phyloP scores from a whole-genome alignment of 2,797 vertebrate species.

The Rhyacichthys aspro region DNA sequence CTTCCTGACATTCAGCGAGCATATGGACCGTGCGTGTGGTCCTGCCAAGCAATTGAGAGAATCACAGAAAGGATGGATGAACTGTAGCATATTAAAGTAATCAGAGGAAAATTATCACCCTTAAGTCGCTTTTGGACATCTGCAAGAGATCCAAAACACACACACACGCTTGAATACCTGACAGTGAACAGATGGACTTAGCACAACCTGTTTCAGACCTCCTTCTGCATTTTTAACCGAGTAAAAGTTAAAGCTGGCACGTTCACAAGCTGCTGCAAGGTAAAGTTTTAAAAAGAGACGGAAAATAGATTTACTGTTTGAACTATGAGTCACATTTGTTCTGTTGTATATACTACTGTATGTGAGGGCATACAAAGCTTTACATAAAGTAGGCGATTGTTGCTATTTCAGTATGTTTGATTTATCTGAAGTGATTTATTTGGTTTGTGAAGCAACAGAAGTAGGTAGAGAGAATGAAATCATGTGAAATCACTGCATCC shows the following conservation, averaged over 20 bases:
- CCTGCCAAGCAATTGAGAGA: slow-evolving; percentile 65
- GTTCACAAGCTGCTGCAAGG: too few species aligned
- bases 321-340: too few species aligned
- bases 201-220: slow-evolving; percentile 47
- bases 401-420: too few species aligned
- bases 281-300: too few species aligned
- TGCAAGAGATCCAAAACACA: slow-evolving; percentile 40
- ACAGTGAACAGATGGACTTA: slow-evolving; percentile 68
- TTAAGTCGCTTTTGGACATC: slow-evolving; percentile 74
- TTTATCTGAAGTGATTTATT: too few species aligned
- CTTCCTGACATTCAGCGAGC: slow-evolving; percentile 56
- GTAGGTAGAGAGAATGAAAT: too few species aligned
- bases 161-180: slow-evolving; percentile 41
- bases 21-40: slow-evolving; percentile 70
- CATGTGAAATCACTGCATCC: too few species aligned
- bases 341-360: too few species aligned
- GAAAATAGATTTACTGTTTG: too few species aligned
- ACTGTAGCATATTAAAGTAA: slow-evolving; percentile 68
- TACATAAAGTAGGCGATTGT: too few species aligned
- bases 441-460: too few species aligned
- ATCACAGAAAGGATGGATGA: slow-evolving; percentile 61
- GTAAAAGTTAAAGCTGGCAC: slow-evolving; percentile 33
- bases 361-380: too few species aligned
- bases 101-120: slow-evolving; percentile 70
- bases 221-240: slow-evolving; percentile 49